These are phyloP conservation scores for Trichogramma evanescens DNA, from an alignment of 2,888 invertebrate species.

Conservation along the genomic window DNA sequence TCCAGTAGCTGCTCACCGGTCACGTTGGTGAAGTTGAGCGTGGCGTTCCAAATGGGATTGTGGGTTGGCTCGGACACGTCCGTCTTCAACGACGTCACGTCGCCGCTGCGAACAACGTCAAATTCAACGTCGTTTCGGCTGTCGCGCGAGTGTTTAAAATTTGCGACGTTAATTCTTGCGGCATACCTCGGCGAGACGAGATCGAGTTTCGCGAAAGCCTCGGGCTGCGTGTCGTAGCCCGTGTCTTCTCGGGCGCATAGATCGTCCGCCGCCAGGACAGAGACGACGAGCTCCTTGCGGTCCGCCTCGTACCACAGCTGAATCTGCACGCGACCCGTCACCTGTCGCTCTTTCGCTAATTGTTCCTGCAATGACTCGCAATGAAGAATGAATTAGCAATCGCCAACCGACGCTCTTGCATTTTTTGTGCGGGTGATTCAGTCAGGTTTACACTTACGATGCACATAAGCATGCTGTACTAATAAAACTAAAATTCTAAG, in stretches of 20 bases:
- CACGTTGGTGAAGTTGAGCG: constrained; percentile 73
- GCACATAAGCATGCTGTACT: no score
- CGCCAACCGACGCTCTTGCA: not conserved
- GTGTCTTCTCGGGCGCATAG: constrained; percentile 72
- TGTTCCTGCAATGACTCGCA: constrained; percentile 54
- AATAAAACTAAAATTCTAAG: no score
- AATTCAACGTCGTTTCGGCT: no score
- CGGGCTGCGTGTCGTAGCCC: constrained; percentile 71
- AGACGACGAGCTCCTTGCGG: constrained; percentile 73
- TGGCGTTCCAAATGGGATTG: constrained; percentile 90
- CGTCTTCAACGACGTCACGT: constrained; percentile 71
- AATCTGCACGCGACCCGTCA: constrained; percentile 74
- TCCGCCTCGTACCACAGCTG: constrained; percentile 86
- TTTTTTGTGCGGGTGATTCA: not conserved
- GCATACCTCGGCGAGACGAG: constrained; percentile 73
- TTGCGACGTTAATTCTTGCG: no score
- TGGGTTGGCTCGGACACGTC: constrained; percentile 80
- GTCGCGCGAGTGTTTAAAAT: no score
- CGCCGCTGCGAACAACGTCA: constrained; percentile 54
- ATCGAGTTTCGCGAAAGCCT: constrained; percentile 77
- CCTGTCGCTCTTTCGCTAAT: constrained; percentile 66
- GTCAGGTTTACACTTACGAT: not conserved
- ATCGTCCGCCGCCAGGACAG: constrained; percentile 80
- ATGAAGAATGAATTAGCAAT: not conserved
- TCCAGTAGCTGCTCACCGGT: constrained; percentile 74